phyloP scores from a whole-genome alignment of 1,140 invertebrate species.

The Euglossa dilemma region DNA sequence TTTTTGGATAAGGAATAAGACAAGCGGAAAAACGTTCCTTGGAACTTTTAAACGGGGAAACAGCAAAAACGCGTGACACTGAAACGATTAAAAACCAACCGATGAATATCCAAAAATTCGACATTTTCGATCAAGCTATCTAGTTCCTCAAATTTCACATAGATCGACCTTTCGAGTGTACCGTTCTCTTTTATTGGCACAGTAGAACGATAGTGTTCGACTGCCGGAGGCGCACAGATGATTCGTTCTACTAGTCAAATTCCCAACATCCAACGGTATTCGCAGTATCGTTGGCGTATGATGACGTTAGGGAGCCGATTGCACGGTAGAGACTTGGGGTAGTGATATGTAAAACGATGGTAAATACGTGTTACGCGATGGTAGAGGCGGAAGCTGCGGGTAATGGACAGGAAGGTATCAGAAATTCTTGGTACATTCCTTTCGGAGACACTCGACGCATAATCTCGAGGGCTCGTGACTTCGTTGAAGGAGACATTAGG shows the following conservation, averaged over 20 bases:
- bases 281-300: neutral
- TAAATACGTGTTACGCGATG: neutral
- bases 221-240: no score
- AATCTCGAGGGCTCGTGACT: conserved; percentile 28
- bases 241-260: neutral
- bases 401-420: conserved; percentile 25
- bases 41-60: no score
- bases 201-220: no score
- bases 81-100: no score
- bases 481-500: conserved; percentile 45
- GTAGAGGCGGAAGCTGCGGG: neutral
- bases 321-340: neutral
- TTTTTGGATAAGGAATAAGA: no score
- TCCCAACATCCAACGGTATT: neutral
- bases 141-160: no score
- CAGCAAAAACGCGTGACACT: no score
- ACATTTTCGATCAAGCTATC: no score
- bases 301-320: neutral
- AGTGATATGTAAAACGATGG: neutral
- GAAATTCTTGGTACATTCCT: conserved; percentile 27
- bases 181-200: no score
- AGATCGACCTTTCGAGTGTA: no score
- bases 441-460: conserved; percentile 22
- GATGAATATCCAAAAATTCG: no score
- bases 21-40: no score